Evolutionary conservation across 2,888 invertebrate genomes (phyloP).

Genomic region (Diachrysia chrysitis): DNA sequence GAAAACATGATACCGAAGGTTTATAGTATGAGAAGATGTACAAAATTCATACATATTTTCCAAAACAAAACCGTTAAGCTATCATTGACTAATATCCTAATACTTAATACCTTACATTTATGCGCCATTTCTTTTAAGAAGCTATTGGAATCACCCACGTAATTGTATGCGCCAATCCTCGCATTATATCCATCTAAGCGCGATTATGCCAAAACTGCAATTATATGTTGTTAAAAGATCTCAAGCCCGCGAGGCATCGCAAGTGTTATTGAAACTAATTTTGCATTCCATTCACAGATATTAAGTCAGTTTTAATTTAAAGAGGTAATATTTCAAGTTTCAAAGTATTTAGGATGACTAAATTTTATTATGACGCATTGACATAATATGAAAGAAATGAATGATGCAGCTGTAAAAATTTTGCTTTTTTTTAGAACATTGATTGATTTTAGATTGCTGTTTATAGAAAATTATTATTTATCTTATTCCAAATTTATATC

Average conservation of each 20-base stretch:
- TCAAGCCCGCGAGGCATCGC: constrained; percentile 29
- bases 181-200: constrained; percentile 46
- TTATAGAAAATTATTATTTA: no score
- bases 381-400: not conserved
- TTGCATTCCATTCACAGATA: constrained; percentile 41
- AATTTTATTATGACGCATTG: not conserved
- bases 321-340: constrained; percentile 33
- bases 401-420: not conserved
- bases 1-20: no score
- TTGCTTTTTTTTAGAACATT: no score
- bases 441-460: no score
- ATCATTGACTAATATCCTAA: constrained; percentile 1
- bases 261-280: constrained; percentile 38
- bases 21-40: no score
- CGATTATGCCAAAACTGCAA: constrained; percentile 44
- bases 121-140: constrained; percentile 52
- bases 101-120: constrained; percentile 50
- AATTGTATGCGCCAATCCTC: constrained; percentile 51
- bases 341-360: constrained; percentile 21
- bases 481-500: no score
- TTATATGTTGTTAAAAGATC: constrained; percentile 54
- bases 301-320: constrained; percentile 21
- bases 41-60: not conserved
- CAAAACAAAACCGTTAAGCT: not conserved
- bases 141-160: constrained; percentile 48